These are phyloP conservation scores for Dendrolimus kikuchii DNA, from an alignment of 1,140 invertebrate genomes.

Conservation along the genomic window DNA sequence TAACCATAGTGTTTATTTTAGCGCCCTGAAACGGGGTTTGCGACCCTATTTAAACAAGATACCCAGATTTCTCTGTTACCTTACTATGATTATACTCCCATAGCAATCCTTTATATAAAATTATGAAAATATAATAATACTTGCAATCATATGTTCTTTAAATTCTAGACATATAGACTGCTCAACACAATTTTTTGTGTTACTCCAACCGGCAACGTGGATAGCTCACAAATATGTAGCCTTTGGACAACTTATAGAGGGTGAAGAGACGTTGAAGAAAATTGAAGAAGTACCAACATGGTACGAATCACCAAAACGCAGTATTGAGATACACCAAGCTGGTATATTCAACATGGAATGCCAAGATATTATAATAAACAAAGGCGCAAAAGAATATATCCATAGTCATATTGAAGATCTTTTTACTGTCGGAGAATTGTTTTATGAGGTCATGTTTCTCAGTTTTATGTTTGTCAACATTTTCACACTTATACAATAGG, in stretches of 20 bases:
- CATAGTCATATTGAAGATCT: conserved; percentile 50
- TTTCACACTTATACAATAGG: too few relatives aligned
- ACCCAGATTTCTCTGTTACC: too few relatives aligned
- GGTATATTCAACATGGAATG: conserved; percentile 52
- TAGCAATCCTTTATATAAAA: too few relatives aligned
- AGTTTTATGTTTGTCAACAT: neutral
- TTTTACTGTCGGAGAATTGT: conserved; percentile 26
- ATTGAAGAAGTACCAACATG: conserved; percentile 68
- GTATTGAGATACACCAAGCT: conserved; percentile 53
- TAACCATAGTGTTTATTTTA: too few relatives aligned
- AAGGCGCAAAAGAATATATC: conserved; percentile 43
- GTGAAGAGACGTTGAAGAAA: conserved; percentile 59
- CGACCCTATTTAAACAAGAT: too few relatives aligned
- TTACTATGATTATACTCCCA: too few relatives aligned
- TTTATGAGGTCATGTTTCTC: conserved; percentile 31
- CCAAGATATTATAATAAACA: conserved; percentile 46
- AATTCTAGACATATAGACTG: conserved; percentile 72
- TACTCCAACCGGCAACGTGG: conserved; percentile 81
- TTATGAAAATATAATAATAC: too few relatives aligned
- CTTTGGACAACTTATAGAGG: conserved; percentile 79
- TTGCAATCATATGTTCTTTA: too few relatives aligned
- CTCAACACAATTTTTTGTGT: conserved; percentile 85
- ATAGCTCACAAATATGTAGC: conserved; percentile 85
- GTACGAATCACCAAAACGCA: conserved; percentile 62
- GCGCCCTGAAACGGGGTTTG: too few relatives aligned